These are phyloP conservation scores for Orussus abietinus DNA, from an alignment of 1,140 invertebrate genomes.

Conservation along the genomic window DNA sequence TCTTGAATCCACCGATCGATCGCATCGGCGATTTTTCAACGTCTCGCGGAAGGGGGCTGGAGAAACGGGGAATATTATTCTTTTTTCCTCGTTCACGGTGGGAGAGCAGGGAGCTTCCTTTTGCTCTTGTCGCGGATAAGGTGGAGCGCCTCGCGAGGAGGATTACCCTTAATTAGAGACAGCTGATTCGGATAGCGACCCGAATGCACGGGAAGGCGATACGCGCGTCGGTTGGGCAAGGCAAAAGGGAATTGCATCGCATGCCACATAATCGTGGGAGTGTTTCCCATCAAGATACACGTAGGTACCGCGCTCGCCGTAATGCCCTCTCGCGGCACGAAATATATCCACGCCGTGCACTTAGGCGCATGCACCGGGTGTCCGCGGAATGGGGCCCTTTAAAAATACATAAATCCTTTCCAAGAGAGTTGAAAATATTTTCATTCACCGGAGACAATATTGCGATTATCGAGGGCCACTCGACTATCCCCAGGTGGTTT, in stretches of 20 bases:
- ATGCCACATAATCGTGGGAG: slow-evolving; percentile 51
- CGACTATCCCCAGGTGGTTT: no score
- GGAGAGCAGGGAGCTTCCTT: no score
- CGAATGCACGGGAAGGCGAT: not conserved
- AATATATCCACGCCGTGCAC: slow-evolving; percentile 41
- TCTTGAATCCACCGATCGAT: no score
- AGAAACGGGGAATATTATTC: no score
- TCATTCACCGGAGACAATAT: no score
- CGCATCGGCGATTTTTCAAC: no score
- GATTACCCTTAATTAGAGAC: not conserved
- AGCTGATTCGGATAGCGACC: not conserved
- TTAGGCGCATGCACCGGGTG: slow-evolving; percentile 39
- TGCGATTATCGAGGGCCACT: no score
- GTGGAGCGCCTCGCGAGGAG: not conserved
- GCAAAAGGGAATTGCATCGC: slow-evolving; percentile 46
- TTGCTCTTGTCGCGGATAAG: not conserved
- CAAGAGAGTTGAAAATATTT: not conserved
- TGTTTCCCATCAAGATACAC: slow-evolving; percentile 51
- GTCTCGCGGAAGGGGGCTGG: no score
- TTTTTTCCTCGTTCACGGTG: no score
- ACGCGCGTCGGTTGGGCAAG: slow-evolving; percentile 36
- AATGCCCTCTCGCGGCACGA: slow-evolving; percentile 40
- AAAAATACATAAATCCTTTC: not conserved
- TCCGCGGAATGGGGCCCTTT: slow-evolving; percentile 21
- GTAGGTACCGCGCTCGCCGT: slow-evolving; percentile 41